These are phyloP conservation scores for Merops nubicus DNA, from an alignment of 2,113 vertebrate genomes.

Conservation along the genomic window DNA sequence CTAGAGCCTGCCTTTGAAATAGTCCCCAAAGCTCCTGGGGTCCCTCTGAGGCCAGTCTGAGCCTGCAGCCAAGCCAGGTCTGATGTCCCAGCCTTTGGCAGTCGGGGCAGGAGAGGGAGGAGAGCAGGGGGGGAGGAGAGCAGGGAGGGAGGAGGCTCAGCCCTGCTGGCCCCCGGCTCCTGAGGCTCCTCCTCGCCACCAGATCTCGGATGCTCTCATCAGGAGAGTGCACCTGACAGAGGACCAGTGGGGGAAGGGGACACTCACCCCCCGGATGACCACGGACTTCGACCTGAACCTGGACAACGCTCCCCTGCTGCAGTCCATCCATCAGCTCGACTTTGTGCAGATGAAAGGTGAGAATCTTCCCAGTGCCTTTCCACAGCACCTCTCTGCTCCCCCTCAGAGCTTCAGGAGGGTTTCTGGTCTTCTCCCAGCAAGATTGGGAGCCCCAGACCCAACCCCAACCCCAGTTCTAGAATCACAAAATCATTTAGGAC, in stretches of 20 bases:
- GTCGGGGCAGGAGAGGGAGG: background rate
- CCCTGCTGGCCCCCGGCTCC: background rate
- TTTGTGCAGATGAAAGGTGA: constrained; percentile 98
- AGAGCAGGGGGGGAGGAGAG: background rate
- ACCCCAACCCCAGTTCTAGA: background rate
- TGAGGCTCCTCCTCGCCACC: constrained; percentile 44
- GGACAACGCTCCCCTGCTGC: constrained; percentile 92
- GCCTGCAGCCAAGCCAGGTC: background rate
- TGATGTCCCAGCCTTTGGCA: background rate
- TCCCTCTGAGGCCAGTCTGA: background rate
- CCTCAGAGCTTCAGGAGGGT: too few relatives aligned
- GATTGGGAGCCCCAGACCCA: background rate
- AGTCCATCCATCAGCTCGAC: constrained; percentile 98
- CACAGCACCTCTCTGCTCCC: rapidly evolving
- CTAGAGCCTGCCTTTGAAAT: background rate
- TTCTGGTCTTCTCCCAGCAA: background rate
- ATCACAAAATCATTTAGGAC: too few relatives aligned
- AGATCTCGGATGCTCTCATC: constrained; percentile 98
- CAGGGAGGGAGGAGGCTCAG: background rate
- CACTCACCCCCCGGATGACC: constrained; percentile 93
- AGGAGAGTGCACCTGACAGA: constrained; percentile 94
- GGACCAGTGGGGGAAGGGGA: constrained; percentile 97
- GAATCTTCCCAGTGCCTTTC: background rate
- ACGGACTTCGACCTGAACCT: constrained; percentile 97
- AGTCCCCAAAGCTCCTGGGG: background rate